Conservation (phyloP, 2,113 vertebrate species). For the Orthonyx spaldingii region DNA sequence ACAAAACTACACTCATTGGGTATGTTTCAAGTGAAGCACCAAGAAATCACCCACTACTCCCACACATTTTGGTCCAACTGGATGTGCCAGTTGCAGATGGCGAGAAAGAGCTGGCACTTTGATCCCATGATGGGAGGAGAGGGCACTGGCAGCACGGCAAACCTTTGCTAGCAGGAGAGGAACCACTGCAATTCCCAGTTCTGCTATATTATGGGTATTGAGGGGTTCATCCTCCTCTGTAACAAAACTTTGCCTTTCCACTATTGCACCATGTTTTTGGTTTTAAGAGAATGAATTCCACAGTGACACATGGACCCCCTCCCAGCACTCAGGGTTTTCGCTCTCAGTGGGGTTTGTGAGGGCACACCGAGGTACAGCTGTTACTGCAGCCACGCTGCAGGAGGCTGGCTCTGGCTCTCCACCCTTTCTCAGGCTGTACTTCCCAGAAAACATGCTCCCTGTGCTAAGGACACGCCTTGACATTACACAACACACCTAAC, state of each 20-base stretch:
- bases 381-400: background rate
- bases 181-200: background rate
- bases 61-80: fast-evolving
- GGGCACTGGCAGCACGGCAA: background rate
- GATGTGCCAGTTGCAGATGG: background rate
- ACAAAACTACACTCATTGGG: fast-evolving
- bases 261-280: background rate
- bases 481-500: background rate
- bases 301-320: background rate
- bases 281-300: background rate
- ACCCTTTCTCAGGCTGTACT: background rate
- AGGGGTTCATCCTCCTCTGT: background rate
- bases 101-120: fast-evolving
- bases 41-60: background rate
- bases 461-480: background rate
- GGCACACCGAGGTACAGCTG: background rate
- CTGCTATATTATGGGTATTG: background rate
- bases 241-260: background rate
- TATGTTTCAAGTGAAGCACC: background rate
- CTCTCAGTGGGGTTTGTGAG: background rate
- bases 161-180: no score
- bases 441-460: background rate
- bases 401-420: background rate
- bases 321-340: background rate
- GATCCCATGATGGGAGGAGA: background rate